Evolutionary conservation across 53 echinoderm and acorn worm genomes (phyloP), one percentile per base, ranked within the genome.

Genomic region (Apostichopus leukothele): DNA sequence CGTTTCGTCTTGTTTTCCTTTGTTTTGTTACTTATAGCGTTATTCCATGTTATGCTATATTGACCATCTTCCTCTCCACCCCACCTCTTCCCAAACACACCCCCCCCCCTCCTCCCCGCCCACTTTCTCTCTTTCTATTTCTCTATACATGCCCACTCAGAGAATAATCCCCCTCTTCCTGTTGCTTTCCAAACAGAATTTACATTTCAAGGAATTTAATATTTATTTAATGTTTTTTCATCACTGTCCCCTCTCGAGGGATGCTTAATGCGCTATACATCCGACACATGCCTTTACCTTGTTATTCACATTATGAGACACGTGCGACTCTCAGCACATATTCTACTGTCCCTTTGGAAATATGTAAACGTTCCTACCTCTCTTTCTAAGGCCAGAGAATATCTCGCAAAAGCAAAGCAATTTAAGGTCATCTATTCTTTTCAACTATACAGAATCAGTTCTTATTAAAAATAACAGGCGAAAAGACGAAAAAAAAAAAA

Each of bases 301-400:
- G n/a, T 18, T 71, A 81, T 23, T 55, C 20, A 7, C 54, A 81
- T 54, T 55, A 81, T 54, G 39, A 5, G 20, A 81, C 81, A 81
- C 81, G 81, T 81, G 81, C 22, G 55, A 10, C 81, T 59, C 81
- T 55, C 25, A 55, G n/a, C 59, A 18, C 59, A 81, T 19, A 76
- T 51, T 16, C 25, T 52, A 51, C 39, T 51, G 77, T 59, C 18
- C 18, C 14, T 71, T 71, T 19, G 18, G 18, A 71, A 71, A n/a
- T 18, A 71, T 71, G 71, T 71, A 71, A 71, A 71, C 71, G 71
- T 71, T 19, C 20, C n/a, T 71, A 71, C 18, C 20, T n/a, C 5
- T 4, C 16, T 71, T 71, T 71, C 18, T 6, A 71, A 71, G 20
- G 71, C 6, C 20, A 6, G 71, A 71, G 6, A n/a, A 16, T 71